Percentiles rank a stretch among this genome's conserved stretches.
Evolutionary conservation across 1,140 invertebrate species (phyloP).

Genomic region (Mizuhopecten yessoensis): DNA sequence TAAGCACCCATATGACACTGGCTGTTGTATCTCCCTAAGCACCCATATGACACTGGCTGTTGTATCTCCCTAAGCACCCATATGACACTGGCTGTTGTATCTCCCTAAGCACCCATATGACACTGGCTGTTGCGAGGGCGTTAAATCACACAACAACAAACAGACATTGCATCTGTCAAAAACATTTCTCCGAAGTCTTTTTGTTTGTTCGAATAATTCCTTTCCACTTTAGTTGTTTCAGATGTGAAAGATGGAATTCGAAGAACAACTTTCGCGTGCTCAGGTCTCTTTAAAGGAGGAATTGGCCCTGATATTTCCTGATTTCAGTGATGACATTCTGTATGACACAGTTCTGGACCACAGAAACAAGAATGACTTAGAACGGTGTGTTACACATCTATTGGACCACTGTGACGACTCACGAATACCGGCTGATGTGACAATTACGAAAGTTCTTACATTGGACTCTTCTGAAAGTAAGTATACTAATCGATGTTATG

Average conservation of each 20-base stretch:
- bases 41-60: no score
- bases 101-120: no score
- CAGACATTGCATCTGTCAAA: no score
- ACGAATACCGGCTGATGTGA: background rate
- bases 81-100: no score
- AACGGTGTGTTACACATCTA: background rate
- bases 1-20: no score
- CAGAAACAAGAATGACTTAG: background rate
- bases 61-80: no score
- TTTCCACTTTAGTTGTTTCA: background rate
- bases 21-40: no score
- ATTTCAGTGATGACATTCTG: background rate
- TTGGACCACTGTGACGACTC: background rate
- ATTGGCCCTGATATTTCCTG: background rate
- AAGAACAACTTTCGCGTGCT: background rate
- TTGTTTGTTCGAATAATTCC: no score
- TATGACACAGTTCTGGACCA: background rate
- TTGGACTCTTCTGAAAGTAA: background rate
- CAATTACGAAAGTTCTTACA: no score
- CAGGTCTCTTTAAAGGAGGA: background rate
- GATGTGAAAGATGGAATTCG: background rate
- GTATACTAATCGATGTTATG: background rate
- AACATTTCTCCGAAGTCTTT: no score
- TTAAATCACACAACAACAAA: no score
- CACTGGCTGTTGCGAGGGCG: no score